Conservation (phyloP, 2,113 vertebrate species). For the Sminthopsis crassicaudata region DNA sequence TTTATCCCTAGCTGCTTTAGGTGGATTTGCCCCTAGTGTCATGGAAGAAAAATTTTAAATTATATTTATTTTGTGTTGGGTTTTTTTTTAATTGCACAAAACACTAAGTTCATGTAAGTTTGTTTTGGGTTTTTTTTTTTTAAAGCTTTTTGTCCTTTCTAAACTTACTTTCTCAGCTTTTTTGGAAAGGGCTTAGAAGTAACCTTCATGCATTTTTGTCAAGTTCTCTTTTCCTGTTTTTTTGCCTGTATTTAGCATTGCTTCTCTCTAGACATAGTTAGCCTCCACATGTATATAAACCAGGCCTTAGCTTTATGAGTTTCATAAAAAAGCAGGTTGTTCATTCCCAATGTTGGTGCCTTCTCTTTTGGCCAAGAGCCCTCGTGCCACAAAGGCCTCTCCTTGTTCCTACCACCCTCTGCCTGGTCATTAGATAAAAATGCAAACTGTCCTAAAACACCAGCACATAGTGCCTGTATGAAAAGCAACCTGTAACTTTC, state of each 20-base stretch:
- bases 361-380: slow-evolving; percentile 65
- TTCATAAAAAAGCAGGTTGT: slow-evolving; percentile 67
- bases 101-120: slow-evolving; percentile 84
- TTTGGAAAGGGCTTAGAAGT: slow-evolving; percentile 61
- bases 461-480: slow-evolving; percentile 77
- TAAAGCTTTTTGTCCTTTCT: slow-evolving; percentile 70
- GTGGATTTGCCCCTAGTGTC: slow-evolving; percentile 77
- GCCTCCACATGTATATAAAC: slow-evolving; percentile 67
- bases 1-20: slow-evolving; percentile 68
- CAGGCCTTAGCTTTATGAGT: slow-evolving; percentile 60
- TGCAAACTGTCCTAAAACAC: slow-evolving; percentile 57
- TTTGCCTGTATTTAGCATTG: slow-evolving; percentile 79
- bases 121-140: slow-evolving; percentile 60
- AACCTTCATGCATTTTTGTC: slow-evolving; percentile 36
- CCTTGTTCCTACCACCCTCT: neutral
- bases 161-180: slow-evolving; percentile 59
- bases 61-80: slow-evolving; percentile 87
- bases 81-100: slow-evolving; percentile 86
- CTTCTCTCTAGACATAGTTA: slow-evolving; percentile 56
- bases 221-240: slow-evolving; percentile 9
- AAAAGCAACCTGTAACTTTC: slow-evolving; percentile 67
- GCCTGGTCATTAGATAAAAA: slow-evolving; percentile 38
- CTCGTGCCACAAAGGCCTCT: slow-evolving; percentile 51
- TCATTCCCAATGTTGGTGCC: slow-evolving; percentile 63
- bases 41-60: slow-evolving; percentile 83